Evolutionary conservation across 92 coral and sea anemone species (phyloP), one percentile per base, ranked within the genome.

Genomic region (Bergia puertoricense): DNA sequence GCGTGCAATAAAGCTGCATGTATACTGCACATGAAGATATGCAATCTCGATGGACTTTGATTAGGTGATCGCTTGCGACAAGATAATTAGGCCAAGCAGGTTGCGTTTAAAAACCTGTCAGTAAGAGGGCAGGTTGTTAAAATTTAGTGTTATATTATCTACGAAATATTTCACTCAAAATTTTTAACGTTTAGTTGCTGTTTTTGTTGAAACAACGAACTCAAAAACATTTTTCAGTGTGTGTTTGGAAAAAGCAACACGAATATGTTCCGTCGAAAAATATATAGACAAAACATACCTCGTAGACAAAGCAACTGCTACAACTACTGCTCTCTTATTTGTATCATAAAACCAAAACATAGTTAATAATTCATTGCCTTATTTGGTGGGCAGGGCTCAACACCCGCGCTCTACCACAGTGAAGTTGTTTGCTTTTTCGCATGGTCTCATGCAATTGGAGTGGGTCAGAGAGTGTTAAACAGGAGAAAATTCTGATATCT

Each of bases 281-380:
- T 46, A 45, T 42, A 18, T 79, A 79, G 82, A 79, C 82, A 79
- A 45, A 79, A 79, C 82, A 79, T 10, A 13, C 8, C 23, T 54
- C n/a, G 3, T 79, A 51, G 44, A 46, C 36, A 79, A 54, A 48
- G 9, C 16, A 79, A 79, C 5, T 30, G 45, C 30, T 48, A 30
- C 2, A 8, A 79, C 8, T 1, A 6, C 7, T 54, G 20, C 23
- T 46, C 67, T 79, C 8, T 36, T 15, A 0, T 22, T 37, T 7
- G 2, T 45, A 8, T 22, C 38, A 45, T 67, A 79, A 46, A 54
- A 79, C 65, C 82, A 79, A n/a, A 79, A 79, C 82, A 79, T 50
- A 48, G 42, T 79, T 79, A 79, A 79, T 79, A 46, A 79, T 79
- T 79, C 9, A 79, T 51, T 1, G 0, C 40, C 44, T 50, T 18